Percentiles rank a stretch among this genome's conserved stretches.
Evolutionary conservation across 2,888 invertebrate genomes (phyloP).

Genomic region (Odontocolon sp.): DNA sequence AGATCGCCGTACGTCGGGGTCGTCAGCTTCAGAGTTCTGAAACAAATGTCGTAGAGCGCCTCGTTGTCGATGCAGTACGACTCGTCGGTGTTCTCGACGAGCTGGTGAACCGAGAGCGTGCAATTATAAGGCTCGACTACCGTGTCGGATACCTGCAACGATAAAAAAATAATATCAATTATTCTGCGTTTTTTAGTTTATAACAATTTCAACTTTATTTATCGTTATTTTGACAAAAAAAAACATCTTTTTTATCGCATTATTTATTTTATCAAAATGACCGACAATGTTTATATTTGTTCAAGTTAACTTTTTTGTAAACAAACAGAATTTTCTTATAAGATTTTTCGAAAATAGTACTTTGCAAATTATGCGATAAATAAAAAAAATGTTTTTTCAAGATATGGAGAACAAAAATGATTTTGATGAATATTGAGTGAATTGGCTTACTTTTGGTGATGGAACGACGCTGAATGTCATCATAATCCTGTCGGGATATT

Average conservation of each 20-base stretch:
- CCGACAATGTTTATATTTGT: too few species aligned
- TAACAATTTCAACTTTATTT: not conserved
- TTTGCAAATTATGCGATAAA: not conserved
- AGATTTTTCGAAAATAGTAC: too few species aligned
- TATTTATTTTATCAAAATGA: too few species aligned
- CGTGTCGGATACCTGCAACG: constrained; percentile 83
- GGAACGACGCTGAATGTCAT: constrained; percentile 92
- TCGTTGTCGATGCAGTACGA: constrained; percentile 86
- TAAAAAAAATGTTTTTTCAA: not conserved
- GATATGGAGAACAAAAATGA: constrained; percentile 73
- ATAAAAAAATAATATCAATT: not conserved
- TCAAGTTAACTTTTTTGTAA: too few species aligned
- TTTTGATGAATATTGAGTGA: not conserved
- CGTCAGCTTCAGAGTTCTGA: constrained; percentile 84
- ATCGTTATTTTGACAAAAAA: too few species aligned
- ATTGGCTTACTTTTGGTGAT: constrained; percentile 87
- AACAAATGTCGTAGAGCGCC: constrained; percentile 86
- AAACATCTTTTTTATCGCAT: too few species aligned
- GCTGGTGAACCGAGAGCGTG: constrained; percentile 84
- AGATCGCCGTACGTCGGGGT: constrained; percentile 87
- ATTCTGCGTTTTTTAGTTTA: not conserved
- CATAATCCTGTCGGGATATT: constrained; percentile 94
- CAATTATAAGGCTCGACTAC: constrained; percentile 86
- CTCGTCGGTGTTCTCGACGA: constrained; percentile 86
- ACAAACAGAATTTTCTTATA: too few species aligned